Evolutionary conservation across 2,113 vertebrate species (phyloP), one percentile per base, ranked within the genome.

Genomic region (Pedionomus torquatus): DNA sequence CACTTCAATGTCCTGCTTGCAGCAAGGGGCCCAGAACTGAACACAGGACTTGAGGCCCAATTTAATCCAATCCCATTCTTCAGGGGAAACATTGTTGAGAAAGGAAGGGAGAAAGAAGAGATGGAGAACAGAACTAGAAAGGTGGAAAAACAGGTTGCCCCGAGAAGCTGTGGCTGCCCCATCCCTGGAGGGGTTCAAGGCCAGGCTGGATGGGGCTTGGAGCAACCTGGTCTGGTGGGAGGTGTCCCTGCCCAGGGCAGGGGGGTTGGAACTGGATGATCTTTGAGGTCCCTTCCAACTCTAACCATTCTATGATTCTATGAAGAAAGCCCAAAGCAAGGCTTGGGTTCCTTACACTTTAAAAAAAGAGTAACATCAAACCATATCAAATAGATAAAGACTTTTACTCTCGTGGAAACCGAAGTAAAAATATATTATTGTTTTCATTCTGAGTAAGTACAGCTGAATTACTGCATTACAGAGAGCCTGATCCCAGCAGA

Each of bases 331-430:
- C 35, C 49, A 35, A 54, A 37, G 19, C 19, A 16, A 6, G 44
- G 30, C 11, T 78, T 64, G 9, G 0, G 0, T 19, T 81, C 39
- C 49, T 10, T 28, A 46, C 5, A 35, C 23, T 83, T 91, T 37
- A 2, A 31, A 71, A 78, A 78, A 46, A 11, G 52, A 69, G 8
- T 33, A 83, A 66, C 11, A 69, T 3, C 39, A 52, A 83, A 77
- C 44, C 4, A 5, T 4, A 68, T 2, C 10, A 51, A 81, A 71
- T 25, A 0, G 0, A 84, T 17, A 18, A 70, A 68, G 89, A 44
- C 5, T 74, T 84, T n/a, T 46, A 7, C 19, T 78, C 11, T 2
- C 17, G 6, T n/a, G 25, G 7, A 64, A 87, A 52, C 4, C 5
- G 23, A 76, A 49, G 9, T 33, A 17, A 77, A 88, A 83, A 71